Evolutionary conservation across 1,140 invertebrate genomes (phyloP), one percentile per base, ranked within the genome.

Genomic region (Hycleus phaleratus): DNA sequence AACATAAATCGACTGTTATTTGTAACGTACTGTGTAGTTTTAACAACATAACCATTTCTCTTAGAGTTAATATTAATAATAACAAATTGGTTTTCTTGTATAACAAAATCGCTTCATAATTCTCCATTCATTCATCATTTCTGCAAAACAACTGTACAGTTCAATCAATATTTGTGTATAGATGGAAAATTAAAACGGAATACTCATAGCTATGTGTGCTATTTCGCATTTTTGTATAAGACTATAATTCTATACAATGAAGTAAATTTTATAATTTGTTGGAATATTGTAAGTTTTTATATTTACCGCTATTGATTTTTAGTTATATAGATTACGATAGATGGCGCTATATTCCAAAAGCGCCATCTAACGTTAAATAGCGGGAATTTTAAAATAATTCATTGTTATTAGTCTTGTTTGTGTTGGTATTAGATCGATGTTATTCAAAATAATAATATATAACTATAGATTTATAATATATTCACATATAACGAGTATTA

Each of bases 151-250:
- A 25, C n/a, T 38, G 32, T 26, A 53, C 44, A 25, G 45, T 32
- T 25, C 26, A 53, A 40, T 53, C 32, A 32, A 7, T 32, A 4
- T 18, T 32, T 7, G 32, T 32, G 32, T 32, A 32, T 32, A 32
- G 32, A 32, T 32, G 7, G 4, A n/a, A 11, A 46, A 46, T 40
- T 53, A 52, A 44, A 44, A 52, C 46, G 46, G 45, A 53, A 53
- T 53, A 53, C 51, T 53, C 51, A 53, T 53, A 53, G 51, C 42
- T 53, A 12, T 53, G 51, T 53, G 51, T 53, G 51, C 51, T 53
- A 53, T 53, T 53, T 38, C 7, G 4, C 32, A 32, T 32, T 32
- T 32, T 43, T 49, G 32, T 42, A 46, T 45, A 45, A 53, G 40
- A 45, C 51, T 53, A 53, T 53, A 52, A 39, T 40, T 50, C 39